Conservation (phyloP, 2,888 invertebrate genomes). For the Xanthorhoe designata region DNA sequence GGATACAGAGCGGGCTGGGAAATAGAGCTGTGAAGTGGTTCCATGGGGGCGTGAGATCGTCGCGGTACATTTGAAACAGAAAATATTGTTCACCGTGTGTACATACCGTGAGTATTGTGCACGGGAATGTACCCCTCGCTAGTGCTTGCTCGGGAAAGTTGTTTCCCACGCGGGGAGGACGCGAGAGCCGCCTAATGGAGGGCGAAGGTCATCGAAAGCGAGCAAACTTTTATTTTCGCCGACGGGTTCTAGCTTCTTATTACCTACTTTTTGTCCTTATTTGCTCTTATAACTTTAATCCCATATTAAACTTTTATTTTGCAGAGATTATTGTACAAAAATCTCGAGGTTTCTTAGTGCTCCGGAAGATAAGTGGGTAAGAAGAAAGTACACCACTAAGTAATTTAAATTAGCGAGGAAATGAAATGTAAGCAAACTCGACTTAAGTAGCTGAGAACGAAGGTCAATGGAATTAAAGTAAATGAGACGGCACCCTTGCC, state of each 20-base stretch:
- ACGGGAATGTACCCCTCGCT: not conserved
- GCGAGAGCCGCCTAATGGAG: not conserved
- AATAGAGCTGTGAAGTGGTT: not conserved
- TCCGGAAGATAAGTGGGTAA: not conserved
- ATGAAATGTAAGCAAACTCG: slow-evolving; percentile 20
- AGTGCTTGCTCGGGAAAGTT: not conserved
- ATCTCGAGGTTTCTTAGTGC: not conserved
- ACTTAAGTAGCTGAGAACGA: slow-evolving; percentile 9
- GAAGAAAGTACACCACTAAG: slow-evolving; percentile 2
- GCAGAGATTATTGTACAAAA: not conserved
- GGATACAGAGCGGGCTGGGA: not conserved
- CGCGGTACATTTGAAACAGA: not conserved
- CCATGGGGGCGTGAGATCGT: not conserved
- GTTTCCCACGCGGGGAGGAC: not conserved
- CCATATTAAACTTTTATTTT: not conserved
- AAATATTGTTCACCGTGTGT: not conserved
- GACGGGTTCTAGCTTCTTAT: not conserved
- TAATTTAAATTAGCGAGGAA: slow-evolving; percentile 8
- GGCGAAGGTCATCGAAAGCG: not conserved
- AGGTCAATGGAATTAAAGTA: slow-evolving; percentile 12
- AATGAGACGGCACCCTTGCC: slow-evolving; percentile 8
- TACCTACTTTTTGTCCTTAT: not conserved
- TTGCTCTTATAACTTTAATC: not conserved
- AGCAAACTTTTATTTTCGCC: not conserved
- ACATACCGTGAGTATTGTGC: too few relatives aligned